Base-by-base conservation (phyloP, 30 jellyfish, hydroid and myxozoan species). In the Pelagia noctiluca region DNA sequence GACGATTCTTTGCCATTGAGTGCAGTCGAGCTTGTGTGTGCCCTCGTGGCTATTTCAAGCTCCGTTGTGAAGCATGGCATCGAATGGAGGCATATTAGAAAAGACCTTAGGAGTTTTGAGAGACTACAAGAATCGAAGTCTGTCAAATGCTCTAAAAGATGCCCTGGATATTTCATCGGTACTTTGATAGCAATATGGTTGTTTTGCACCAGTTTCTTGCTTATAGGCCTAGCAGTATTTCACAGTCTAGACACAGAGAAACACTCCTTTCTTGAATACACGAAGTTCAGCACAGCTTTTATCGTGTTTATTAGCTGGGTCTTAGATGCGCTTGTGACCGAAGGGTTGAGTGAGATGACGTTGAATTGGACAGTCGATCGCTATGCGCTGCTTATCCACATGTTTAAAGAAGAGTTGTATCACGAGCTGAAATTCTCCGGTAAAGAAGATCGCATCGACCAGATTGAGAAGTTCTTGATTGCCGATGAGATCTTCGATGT, bases 231-330 rank as follows among this genome's bases (percentile, higher is more conserved):
- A 25, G 68, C 30, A 5, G 68, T 52, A 30, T 52, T 52, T 52
- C 68, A 52, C 21, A 10, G 16, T 3, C 26, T 52, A 3, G 68
- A 52, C 26, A 30, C 16, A 10, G 16, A 25, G 2, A 30, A 52
- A 19, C 16, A 19, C 4, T 25, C 16, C 21, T 19, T 52, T 52
- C 21, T 52, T 3, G 21, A 52, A 19, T 52, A 52, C 26, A 52
- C 68, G 21, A 52, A 52, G 26, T 52, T 52, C 68, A 52, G 68
- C 68, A 52, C 68, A 10, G 68, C 68, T 30, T 52, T 52, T 25
- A 52, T 30, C 21, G 7, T 52, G 68, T 52, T 52, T 52, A 19
- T 52, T 2, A 52, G 68, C 21, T 52, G 68, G 68, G 21, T 52
- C 16, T 52, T 52, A 30, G 68, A 52, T 19, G 12, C 68, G 28